A percentile compares a stretch with the other conserved stretches of the same genome.
Conservation (phyloP, 1,140 invertebrate genomes). For the Penaeus japonicus region DNA sequence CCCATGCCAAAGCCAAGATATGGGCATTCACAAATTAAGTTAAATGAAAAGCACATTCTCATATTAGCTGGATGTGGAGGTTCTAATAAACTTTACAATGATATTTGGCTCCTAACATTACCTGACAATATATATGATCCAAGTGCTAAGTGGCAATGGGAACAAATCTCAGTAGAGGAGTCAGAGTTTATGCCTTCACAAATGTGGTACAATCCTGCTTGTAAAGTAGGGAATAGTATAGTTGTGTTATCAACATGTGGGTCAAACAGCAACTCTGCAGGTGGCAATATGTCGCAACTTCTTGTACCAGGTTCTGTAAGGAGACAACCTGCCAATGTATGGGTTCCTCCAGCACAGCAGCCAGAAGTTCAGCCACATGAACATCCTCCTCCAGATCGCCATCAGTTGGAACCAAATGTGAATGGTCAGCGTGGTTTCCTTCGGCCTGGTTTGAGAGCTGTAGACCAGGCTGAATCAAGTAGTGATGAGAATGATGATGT, state of each 20-base stretch:
- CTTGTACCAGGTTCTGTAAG: conserved; percentile 44
- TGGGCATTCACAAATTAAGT: conserved; percentile 84
- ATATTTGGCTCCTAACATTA: conserved; percentile 73
- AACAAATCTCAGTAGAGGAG: conserved; percentile 77
- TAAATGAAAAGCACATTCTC: conserved; percentile 65
- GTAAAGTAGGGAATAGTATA: conserved; percentile 76
- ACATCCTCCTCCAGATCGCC: conserved; percentile 65
- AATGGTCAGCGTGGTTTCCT: conserved; percentile 54
- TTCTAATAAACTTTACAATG: conserved; percentile 75
- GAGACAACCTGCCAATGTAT: conserved; percentile 55
- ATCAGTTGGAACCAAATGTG: conserved; percentile 59
- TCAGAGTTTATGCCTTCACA: conserved; percentile 81
- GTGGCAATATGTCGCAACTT: conserved; percentile 48
- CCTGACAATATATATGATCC: conserved; percentile 66
- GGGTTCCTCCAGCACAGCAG: conserved; percentile 60
- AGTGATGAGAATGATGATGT: conserved; percentile 47
- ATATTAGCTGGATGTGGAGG: conserved; percentile 72
- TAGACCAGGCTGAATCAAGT: conserved; percentile 34
- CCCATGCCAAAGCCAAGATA: conserved; percentile 82
- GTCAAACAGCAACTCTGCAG: neutral
- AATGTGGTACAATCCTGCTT: conserved; percentile 92
- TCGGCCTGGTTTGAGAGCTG: conserved; percentile 37
- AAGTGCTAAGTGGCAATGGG: conserved; percentile 78
- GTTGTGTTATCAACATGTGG: conserved; percentile 69
- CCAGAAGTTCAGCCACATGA: conserved; percentile 57